Base-by-base conservation (phyloP, 2,797 vertebrate species). In the Petrocephalus schoutedeni region DNA sequence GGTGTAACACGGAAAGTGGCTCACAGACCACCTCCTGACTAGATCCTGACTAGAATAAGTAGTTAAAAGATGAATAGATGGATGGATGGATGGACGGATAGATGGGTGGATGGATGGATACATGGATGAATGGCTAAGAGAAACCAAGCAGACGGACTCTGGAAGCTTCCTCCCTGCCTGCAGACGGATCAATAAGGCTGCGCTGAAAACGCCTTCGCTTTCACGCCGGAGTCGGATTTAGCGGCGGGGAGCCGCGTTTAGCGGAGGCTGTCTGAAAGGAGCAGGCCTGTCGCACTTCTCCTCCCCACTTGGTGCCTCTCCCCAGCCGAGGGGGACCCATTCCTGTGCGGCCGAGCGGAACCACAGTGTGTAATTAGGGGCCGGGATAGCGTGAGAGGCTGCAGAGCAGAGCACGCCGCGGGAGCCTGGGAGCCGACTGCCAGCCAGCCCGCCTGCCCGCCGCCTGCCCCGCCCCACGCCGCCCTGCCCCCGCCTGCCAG, bases 321-420 rank as follows among this genome's bases (percentile, higher is more conserved):
- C 87, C 23, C n/a, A 93, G 94, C 94, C 94, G 94, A 94, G 94
- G 92, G 67, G 94, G 94, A 93, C 94, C 94, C 95, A 95, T 95
- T 95, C 94, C 95, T 93, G 93, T 94, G 94, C 95, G 93, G 95
- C 94, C 95, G 94, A 94, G 94, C 94, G 94, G 94, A 94, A 95
- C 94, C 93, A 83, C 92, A 94, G 94, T 92, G 91, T 93, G 95
- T 95, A 95, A 95, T 95, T 95, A 94, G 94, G 95, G 94, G 94
- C 94, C 90, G 94, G 95, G 94, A 92, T 94, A 94, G 95, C 93
- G 90, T 92, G 93, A 93, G 94, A 93, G 93, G 93, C 92, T 92
- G 93, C 85, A 93, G 93, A 93, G 92, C 86, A 93, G 90, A 90
- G 90, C 36, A 87, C 86, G 59, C 86, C 19, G 67, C 21, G 19